Percentiles rank a stretch among this genome's conserved stretches.
Evolutionary conservation across 2,888 invertebrate species (phyloP).

Genomic region (Lysandra bellargus): DNA sequence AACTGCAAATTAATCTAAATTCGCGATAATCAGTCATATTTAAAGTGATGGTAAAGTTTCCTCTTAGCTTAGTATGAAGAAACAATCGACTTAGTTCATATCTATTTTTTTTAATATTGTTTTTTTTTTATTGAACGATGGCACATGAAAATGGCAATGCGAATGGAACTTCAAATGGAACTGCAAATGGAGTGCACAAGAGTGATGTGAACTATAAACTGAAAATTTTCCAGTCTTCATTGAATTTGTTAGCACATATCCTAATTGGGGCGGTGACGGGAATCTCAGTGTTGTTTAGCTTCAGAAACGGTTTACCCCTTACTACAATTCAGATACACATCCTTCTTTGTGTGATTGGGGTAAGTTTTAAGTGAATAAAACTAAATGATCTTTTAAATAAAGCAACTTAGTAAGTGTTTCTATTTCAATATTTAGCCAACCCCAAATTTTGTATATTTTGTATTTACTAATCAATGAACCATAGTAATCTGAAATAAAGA

Average conservation of each 20-base stretch:
- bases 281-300: slow-evolving; percentile 49
- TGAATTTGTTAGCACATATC: slow-evolving; percentile 57
- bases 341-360: slow-evolving; percentile 64
- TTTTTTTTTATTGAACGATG: background rate
- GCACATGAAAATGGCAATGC: background rate
- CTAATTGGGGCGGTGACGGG: slow-evolving; percentile 61
- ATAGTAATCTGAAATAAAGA: too few relatives aligned
- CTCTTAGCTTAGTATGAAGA: background rate
- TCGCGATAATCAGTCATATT: background rate
- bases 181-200: background rate
- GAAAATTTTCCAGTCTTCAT: slow-evolving; percentile 52
- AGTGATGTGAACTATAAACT: slow-evolving; percentile 44
- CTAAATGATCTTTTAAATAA: too few relatives aligned
- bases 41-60: background rate
- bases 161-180: background rate
- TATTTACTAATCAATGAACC: too few relatives aligned
- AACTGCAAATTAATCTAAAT: slow-evolving; percentile 2
- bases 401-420: too few relatives aligned
- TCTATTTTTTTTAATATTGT: background rate
- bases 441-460: background rate
- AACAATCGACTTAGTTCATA: background rate
- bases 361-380: slow-evolving; percentile 48
- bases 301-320: slow-evolving; percentile 53
- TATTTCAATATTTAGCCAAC: background rate
- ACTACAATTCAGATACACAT: slow-evolving; percentile 55